Evolutionary conservation across 2,113 vertebrate species (phyloP), one percentile per base, ranked within the genome.

Genomic region (Clarias macrocephalus): DNA sequence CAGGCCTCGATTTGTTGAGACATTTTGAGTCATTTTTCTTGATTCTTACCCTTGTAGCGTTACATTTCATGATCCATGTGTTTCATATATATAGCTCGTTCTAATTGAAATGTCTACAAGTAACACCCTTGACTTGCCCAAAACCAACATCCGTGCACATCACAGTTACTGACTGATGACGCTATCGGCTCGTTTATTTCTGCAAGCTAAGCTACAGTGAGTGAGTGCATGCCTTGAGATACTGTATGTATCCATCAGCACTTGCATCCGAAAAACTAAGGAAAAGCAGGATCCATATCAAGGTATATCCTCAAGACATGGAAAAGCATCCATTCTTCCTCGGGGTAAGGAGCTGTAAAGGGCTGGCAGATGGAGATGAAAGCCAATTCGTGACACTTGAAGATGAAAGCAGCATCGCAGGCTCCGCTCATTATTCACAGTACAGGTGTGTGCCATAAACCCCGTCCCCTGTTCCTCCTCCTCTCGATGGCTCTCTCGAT

Each of bases 381-480:
- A 94, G 93, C 90, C 91, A 25, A 56, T 72, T 85, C 89, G 85
- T 87, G 89, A 89, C 85, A 87, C 70, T 88, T 84, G 90, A 89
- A 93, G 93, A 95, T 94, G 91, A 95, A 94, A 95, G 93, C 91
- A 86, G 91, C 89, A 92, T 94, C 93, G 90, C 86, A n/a, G n/a
- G 89, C 88, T 54, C 88, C 86, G 85, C 93, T 93, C 94, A 94
- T 95, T 94, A 93, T 89, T 95, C 93, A 93, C 92, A 91, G 93
- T 94, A 93, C 92, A 93, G 92, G 92, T 94, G 93, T 92, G 92
- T 92, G 88, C 12, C 7, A 33, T 28, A 68, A 84, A 10, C 82
- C 84, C 85, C 88, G 28, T 89, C 86, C 77, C 59, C 81, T 73
- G 62, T 83, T 79, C 23, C 63, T 88, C 75, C 85, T 82, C 60